Base-by-base conservation (phyloP, 2,797 vertebrate species). In the Thalassophryne amazonica region DNA sequence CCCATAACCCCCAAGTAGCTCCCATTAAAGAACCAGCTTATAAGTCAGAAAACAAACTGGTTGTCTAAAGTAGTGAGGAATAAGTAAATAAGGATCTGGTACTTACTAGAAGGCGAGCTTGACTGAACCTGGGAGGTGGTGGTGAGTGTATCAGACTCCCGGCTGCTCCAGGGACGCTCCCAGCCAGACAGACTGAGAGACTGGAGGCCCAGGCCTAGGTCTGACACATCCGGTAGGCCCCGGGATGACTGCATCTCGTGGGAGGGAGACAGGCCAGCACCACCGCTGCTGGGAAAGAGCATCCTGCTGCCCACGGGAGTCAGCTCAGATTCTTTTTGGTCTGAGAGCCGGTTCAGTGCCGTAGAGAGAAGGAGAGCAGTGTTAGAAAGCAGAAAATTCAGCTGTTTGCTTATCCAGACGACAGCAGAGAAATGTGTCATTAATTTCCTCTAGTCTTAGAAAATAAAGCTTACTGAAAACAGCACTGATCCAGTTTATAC, bases 101-200 rank as follows among this genome's bases (percentile, higher is more conserved):
- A 93, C 96, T 97, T 81, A 98, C 97, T 92, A 20, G 95, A 95
- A 60, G 94, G 91, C 10, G 92, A 90, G 89, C 86, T 94, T 74
- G 89, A 89, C 85, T 93, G 93, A 74, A 87, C 77, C 71, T 93
- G 90, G 46, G 87, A 77, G 6, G 78, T 60, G 14, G 76, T 71
- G 2, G 57, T 8, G 38, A 77, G 80, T 18, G 88, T 39, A 3
- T 99, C 96, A 0, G 89, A 83, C 62, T 97, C 95, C 82, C 95
- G 95, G 89, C 90, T 95, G 92, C 94, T 98, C 97, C 96, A 98
- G 27, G 95, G 93, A 84, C 93, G 91, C 87, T 99, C 95, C 96
- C 95, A 98, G 81, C 93, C 92, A 0, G 95, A 93, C 83, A 98
- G 86, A 76, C 89, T 93, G 67, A 98, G 94, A 23, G 97, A 97